A percentile compares a stretch with the other conserved stretches of the same genome.
Conservation (phyloP, 1,140 invertebrate genomes). For the Matsumurasca onukii region DNA sequence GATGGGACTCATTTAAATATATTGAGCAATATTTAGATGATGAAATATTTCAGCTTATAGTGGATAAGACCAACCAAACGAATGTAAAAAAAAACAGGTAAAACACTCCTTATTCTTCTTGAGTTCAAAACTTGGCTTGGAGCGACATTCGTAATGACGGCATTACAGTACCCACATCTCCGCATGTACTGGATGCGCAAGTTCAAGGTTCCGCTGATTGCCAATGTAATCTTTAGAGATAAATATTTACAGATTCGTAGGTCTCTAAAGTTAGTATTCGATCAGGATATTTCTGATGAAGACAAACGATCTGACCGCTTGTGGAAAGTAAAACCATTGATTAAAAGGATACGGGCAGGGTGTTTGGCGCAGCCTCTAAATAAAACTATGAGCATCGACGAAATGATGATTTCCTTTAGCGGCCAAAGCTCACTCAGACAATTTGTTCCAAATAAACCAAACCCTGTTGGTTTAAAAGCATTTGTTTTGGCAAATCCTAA, state of each 20-base stretch:
- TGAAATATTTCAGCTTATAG: not conserved
- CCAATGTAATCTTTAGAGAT: not conserved
- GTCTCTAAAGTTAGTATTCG: slow-evolving; percentile 23
- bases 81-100: slow-evolving; percentile 1
- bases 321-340: slow-evolving; percentile 34
- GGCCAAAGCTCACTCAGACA: slow-evolving; percentile 29
- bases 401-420: slow-evolving; percentile 38
- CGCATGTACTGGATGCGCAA: slow-evolving; percentile 4
- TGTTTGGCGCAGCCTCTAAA: slow-evolving; percentile 29
- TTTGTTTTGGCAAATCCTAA: slow-evolving; percentile 36
- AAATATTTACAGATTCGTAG: slow-evolving; percentile 22
- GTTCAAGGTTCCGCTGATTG: not conserved
- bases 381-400: slow-evolving; percentile 32
- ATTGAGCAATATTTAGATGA: slow-evolving; percentile 18
- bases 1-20: not conserved
- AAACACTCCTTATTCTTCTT: not conserved
- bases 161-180: not conserved
- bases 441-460: slow-evolving; percentile 35
- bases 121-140: slow-evolving; percentile 6
- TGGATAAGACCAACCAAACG: not conserved
- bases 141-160: not conserved
- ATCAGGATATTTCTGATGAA: slow-evolving; percentile 30
- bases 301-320: slow-evolving; percentile 29
- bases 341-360: slow-evolving; percentile 20
- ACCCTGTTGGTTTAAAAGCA: slow-evolving; percentile 38